phyloP scores from a whole-genome alignment of 2,888 invertebrate genomes.

The Erebia palarica region DNA sequence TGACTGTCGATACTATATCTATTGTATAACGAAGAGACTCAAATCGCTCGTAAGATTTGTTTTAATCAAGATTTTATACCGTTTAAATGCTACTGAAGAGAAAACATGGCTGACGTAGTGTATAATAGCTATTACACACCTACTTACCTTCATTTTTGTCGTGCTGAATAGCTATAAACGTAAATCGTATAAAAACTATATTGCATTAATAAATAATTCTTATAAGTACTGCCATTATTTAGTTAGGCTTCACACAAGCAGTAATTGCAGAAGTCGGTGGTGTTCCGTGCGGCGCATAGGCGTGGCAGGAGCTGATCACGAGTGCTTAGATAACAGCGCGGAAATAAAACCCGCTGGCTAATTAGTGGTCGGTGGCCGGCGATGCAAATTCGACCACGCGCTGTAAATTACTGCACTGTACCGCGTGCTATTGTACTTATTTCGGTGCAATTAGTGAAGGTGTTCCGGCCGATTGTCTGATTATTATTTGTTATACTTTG shows the following conservation, averaged over 20 bases:
- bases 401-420: conserved; percentile 53
- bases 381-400: conserved; percentile 64
- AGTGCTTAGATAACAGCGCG: conserved; percentile 71
- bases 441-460: conserved; percentile 39
- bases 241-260: background rate
- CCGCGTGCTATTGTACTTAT: conserved; percentile 43
- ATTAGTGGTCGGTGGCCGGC: conserved; percentile 58
- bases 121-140: no score
- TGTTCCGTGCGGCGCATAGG: conserved; percentile 44
- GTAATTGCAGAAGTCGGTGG: background rate
- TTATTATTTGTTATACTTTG: conserved; percentile 20
- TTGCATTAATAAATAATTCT: background rate
- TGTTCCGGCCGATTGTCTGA: conserved; percentile 30
- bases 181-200: background rate
- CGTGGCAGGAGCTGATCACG: conserved; percentile 69
- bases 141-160: no score
- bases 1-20: no score
- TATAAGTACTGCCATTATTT: conserved; percentile 19
- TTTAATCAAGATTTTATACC: no score
- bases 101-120: no score
- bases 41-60: no score
- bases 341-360: conserved; percentile 77
- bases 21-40: no score
- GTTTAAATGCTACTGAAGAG: no score
- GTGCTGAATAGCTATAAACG: background rate